Percentiles rank a stretch among this genome's conserved stretches.
These are phyloP conservation scores for Percina caprodes DNA, from an alignment of 2,113 vertebrate genomes.

Conservation along the genomic window DNA sequence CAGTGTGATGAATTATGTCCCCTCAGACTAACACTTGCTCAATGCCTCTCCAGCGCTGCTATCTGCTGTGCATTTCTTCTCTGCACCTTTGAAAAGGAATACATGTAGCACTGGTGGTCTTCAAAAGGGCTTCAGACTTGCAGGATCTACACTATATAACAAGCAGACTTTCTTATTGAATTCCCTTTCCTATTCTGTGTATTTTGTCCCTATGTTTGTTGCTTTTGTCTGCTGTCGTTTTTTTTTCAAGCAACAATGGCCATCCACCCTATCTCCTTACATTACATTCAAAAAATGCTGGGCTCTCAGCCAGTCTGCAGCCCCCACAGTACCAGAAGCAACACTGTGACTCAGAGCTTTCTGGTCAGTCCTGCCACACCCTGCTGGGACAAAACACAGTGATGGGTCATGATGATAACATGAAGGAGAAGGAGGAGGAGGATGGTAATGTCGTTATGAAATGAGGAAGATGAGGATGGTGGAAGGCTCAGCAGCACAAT, in stretches of 20 bases:
- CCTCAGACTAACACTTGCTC: constrained; percentile 21
- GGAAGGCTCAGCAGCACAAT: not conserved
- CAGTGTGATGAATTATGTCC: constrained; percentile 9
- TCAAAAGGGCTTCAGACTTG: not conserved
- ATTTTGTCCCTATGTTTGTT: not conserved
- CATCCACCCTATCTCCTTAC: constrained; percentile 8
- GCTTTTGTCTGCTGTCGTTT: not conserved
- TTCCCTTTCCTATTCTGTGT: not conserved
- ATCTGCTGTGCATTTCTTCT: constrained; percentile 17
- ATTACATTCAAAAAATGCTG: constrained; percentile 35
- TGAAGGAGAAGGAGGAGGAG: constrained; percentile 17
- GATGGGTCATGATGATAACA: constrained; percentile 40
- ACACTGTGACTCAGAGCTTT: constrained; percentile 57
- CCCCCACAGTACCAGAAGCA: constrained; percentile 34
- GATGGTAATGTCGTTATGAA: not conserved
- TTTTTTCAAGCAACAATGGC: not conserved
- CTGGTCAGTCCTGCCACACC: constrained; percentile 47
- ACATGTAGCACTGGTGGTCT: fast-evolving
- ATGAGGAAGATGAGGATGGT: not conserved
- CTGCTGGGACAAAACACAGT: constrained; percentile 35
- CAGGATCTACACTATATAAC: not conserved
- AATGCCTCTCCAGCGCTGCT: not conserved
- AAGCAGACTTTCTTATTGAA: not conserved
- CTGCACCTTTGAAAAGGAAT: not conserved
- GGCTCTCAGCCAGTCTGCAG: constrained; percentile 5